These are phyloP conservation scores for Hydrotaea diabolus DNA, from an alignment of 2,888 invertebrate genomes.

Conservation along the genomic window DNA sequence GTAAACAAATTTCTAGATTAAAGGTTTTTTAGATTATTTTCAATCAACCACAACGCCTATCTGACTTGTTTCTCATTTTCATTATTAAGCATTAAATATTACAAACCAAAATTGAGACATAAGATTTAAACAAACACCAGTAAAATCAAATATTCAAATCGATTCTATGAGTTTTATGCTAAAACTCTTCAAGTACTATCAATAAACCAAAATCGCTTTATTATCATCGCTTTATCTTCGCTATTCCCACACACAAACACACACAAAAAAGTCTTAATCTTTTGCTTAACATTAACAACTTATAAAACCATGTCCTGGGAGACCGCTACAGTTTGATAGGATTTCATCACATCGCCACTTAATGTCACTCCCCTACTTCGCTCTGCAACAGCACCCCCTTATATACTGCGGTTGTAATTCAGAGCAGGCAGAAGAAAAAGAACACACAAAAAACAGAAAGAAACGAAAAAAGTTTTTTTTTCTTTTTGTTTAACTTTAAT, in stretches of 20 bases:
- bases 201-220: not conserved
- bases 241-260: no score
- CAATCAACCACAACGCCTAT: no score
- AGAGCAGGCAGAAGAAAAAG: not conserved
- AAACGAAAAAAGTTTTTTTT: not conserved
- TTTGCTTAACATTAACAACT: conserved; percentile 32
- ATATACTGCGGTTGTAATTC: not conserved
- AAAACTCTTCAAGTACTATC: not conserved
- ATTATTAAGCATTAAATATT: not conserved
- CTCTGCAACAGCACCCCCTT: no score
- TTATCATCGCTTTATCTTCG: not conserved
- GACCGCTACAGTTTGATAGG: conserved; percentile 8
- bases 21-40: no score
- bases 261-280: not conserved
- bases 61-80: no score
- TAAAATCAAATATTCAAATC: conserved; percentile 22
- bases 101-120: not conserved
- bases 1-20: no score
- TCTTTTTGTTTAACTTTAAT: conserved; percentile 21
- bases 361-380: no score
- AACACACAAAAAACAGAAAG: not conserved
- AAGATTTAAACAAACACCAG: not conserved
- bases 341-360: not conserved
- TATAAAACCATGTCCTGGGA: conserved; percentile 20
- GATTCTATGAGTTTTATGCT: not conserved